Base-by-base conservation (phyloP, 2,797 vertebrate genomes). In the Hozukius guyotensis region DNA sequence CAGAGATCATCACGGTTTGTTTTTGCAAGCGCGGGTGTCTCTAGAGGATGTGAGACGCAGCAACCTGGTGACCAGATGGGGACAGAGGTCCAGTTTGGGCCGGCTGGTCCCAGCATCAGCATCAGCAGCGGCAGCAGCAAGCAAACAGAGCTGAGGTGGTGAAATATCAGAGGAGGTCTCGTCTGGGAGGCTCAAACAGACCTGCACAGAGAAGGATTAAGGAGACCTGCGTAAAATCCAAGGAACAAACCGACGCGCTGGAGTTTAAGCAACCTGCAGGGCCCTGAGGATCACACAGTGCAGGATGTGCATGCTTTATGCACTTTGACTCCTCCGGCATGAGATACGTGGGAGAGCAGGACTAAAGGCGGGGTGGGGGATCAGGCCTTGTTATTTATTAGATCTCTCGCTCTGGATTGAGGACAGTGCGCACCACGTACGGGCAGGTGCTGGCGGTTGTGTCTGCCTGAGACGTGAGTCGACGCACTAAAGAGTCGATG, bases 301-400 rank as follows among this genome's bases (percentile, higher is more conserved):
- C 73, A 75, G 90, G 87, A 89, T 85, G 72, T 84, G 87, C 84
- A 88, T 85, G 81, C 60, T 77, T 76, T 83, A 89, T 88, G 77
- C 86, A 89, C 87, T 88, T 81, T 86, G 87, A 92, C 83, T 89
- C 81, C 67, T 74, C 67, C 8, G 11, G 88, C 82, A 63, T 73
- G 72, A 83, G 68, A 76, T 38, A 52, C 31, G 13, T 32, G 13
- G 78, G 63, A 61, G 49, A 81, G 64, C 80, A 62, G 73, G 81
- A 83, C 84, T 77, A 77, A 90, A 87, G 49, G 81, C 78, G 14
- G 38, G 38, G 2, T 14, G 38, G 2, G 83, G 79, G 61, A 90
- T 72, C 64, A 5, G 64, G 77, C 71, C 82, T 76, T 25, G 81
- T 65, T 84, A 81, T 81, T 65, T 84, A 81, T 81, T 81, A 75